Evolutionary conservation across 2,797 vertebrate genomes (phyloP).

Genomic region (Periparus ater): DNA sequence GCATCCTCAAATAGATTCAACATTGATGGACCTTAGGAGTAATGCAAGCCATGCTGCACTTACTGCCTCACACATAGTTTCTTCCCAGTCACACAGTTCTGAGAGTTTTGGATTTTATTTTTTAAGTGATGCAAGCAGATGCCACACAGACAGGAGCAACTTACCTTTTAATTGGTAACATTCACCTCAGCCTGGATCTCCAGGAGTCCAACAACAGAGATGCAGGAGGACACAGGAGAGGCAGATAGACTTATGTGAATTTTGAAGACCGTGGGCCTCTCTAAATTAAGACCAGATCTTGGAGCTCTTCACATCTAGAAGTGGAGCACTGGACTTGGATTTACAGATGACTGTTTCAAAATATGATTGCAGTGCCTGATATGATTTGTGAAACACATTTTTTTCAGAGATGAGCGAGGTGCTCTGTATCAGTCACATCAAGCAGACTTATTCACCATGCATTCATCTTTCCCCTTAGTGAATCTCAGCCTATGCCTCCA

Average conservation of each 20-base stretch:
- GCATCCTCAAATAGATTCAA: neutral
- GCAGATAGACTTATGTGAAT: accelerated
- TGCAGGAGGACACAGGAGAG: neutral
- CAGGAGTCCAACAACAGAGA: neutral
- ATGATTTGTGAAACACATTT: neutral
- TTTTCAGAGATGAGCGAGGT: neutral
- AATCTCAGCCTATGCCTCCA: neutral
- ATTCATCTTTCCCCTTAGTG: neutral
- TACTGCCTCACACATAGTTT: neutral
- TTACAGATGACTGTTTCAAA: neutral
- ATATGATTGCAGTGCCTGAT: neutral
- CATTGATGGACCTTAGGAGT: neutral
- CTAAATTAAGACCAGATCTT: neutral
- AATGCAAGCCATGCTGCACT: neutral
- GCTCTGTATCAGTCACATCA: neutral
- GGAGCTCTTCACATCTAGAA: neutral
- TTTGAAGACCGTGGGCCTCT: neutral
- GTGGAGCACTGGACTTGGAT: neutral
- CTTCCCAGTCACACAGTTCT: neutral
- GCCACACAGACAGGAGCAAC: neutral
- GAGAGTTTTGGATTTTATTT: neutral
- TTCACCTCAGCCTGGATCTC: neutral
- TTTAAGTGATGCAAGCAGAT: neutral
- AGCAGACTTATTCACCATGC: neutral
- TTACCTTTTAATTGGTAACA: neutral